Conservation (phyloP, 2,888 invertebrate species). For the Hemistola chrysoprasaria region DNA sequence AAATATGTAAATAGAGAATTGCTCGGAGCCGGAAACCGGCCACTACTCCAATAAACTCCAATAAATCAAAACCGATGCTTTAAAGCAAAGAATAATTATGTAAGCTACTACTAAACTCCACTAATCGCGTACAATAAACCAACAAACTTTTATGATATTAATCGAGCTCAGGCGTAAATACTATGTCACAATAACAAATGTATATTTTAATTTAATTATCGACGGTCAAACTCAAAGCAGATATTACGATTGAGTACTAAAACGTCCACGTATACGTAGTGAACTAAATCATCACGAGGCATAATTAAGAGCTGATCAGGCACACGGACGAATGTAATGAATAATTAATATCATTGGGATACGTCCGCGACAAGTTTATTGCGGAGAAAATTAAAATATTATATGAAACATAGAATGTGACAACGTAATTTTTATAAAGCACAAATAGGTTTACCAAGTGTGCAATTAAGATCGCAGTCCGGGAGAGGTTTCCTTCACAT, state of each 20-base stretch:
- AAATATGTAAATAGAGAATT: too few species aligned
- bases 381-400: slow-evolving; percentile 10
- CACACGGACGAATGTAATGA: slow-evolving; percentile 22
- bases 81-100: slow-evolving; percentile 20
- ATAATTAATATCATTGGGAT: slow-evolving; percentile 32
- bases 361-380: slow-evolving; percentile 16
- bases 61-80: slow-evolving; percentile 11
- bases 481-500: too few species aligned
- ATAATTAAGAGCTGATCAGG: slow-evolving; percentile 8
- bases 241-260: slow-evolving; percentile 2
- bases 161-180: background rate
- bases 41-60: background rate
- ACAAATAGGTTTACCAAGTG: slow-evolving; percentile 1
- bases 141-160: slow-evolving; percentile 21
- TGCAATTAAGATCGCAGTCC: too few species aligned
- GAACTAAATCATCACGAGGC: background rate
- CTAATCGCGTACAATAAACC: slow-evolving; percentile 29
- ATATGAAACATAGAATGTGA: slow-evolving; percentile 6
- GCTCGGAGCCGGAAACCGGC: too few species aligned
- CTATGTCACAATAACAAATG: background rate
- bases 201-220: background rate
- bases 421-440: slow-evolving; percentile 6
- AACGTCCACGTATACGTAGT: background rate
- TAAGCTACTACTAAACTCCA: slow-evolving; percentile 19
- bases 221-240: background rate